Conservation (phyloP, 2,888 invertebrate species). For the Bruchidius siliquastri region DNA sequence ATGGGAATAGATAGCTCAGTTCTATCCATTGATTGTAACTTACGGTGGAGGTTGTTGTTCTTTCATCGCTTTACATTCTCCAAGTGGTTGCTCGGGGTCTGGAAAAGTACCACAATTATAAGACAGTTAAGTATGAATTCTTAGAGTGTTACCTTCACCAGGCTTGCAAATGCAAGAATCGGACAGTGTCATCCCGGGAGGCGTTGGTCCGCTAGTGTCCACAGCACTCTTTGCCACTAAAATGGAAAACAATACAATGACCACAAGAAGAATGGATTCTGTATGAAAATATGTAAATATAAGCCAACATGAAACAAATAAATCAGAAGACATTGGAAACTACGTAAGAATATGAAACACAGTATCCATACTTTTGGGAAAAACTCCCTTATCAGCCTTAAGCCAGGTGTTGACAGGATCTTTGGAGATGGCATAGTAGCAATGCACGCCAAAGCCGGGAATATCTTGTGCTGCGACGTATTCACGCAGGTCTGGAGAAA, state of each 20-base stretch:
- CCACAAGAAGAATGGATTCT: slow-evolving; percentile 2
- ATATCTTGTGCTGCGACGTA: slow-evolving; percentile 50
- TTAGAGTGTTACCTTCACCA: slow-evolving; percentile 9
- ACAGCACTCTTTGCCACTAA: slow-evolving; percentile 25
- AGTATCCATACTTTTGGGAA: slow-evolving; percentile 38
- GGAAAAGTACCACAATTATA: not conserved
- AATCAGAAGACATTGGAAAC: too few species aligned
- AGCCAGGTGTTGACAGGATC: slow-evolving; percentile 47
- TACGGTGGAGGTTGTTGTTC: slow-evolving; percentile 6
- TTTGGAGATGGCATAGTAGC: slow-evolving; percentile 49
- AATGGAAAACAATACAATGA: not conserved
- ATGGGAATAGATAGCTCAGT: too few species aligned
- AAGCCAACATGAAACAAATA: too few species aligned
- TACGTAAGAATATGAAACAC: too few species aligned
- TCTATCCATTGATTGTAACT: too few species aligned
- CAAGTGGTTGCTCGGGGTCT: not conserved
- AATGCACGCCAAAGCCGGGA: slow-evolving; percentile 50
- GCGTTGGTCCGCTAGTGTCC: slow-evolving; percentile 17
- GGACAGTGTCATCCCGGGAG: slow-evolving; percentile 10
- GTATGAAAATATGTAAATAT: too few species aligned
- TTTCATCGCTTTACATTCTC: slow-evolving; percentile 1
- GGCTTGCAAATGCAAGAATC: slow-evolving; percentile 17
- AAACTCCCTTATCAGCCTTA: slow-evolving; percentile 37
- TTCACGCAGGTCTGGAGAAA: slow-evolving; percentile 45
- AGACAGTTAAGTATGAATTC: not conserved